A percentile compares a stretch with the other conserved stretches of the same genome.
phyloP scores from a whole-genome alignment of 2,888 invertebrate species.

The Taphrorychus bicolor region DNA sequence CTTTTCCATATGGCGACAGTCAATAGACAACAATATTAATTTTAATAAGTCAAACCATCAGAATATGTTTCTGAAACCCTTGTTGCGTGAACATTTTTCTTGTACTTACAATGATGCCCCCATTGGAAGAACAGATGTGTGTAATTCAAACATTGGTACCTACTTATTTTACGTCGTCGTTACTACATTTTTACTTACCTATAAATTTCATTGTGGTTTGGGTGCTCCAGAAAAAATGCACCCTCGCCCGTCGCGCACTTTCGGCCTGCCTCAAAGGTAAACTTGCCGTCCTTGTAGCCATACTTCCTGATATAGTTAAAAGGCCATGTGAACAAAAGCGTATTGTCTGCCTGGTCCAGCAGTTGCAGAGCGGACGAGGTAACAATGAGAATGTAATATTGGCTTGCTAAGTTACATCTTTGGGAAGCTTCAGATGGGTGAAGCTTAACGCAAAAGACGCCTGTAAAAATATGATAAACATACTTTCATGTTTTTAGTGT shows the following conservation, averaged over 20 bases:
- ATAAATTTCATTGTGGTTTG: slow-evolving; percentile 82
- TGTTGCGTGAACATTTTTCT: too few relatives aligned
- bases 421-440: slow-evolving; percentile 80
- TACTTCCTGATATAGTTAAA: slow-evolving; percentile 84
- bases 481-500: too few relatives aligned
- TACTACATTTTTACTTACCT: too few relatives aligned
- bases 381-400: slow-evolving; percentile 74
- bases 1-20: too few relatives aligned
- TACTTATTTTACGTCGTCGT: too few relatives aligned
- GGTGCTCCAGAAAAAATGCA: slow-evolving; percentile 79
- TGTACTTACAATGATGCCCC: too few relatives aligned
- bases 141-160: too few relatives aligned
- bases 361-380: slow-evolving; percentile 79
- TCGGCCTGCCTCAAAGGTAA: slow-evolving; percentile 87
- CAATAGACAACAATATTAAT: too few relatives aligned
- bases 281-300: slow-evolving; percentile 83
- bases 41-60: too few relatives aligned
- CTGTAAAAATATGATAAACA: too few relatives aligned
- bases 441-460: slow-evolving; percentile 66
- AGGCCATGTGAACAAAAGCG: slow-evolving; percentile 80
- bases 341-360: slow-evolving; percentile 69
- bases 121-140: too few relatives aligned
- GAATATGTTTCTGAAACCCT: too few relatives aligned
- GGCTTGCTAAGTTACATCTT: slow-evolving; percentile 74
- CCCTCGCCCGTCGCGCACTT: slow-evolving; percentile 89